Evolutionary conservation across 1,140 invertebrate species (phyloP).

Genomic region (Hirudo medicinalis): DNA sequence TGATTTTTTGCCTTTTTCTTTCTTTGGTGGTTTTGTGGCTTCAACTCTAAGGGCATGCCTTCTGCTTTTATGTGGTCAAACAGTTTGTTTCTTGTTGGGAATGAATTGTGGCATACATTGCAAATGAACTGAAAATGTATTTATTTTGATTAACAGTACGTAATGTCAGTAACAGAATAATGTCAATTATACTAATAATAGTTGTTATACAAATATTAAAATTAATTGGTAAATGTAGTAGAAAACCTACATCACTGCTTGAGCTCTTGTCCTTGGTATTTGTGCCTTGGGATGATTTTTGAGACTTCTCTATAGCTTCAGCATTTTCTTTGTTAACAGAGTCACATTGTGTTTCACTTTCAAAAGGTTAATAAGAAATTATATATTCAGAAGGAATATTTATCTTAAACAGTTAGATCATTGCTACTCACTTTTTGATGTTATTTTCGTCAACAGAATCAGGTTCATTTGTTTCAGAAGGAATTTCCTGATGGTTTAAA

Average conservation of each 20-base stretch:
- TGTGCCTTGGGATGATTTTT: too few relatives aligned
- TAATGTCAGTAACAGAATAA: background rate
- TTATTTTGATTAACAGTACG: background rate
- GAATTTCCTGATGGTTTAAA: background rate
- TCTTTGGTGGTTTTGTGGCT: background rate
- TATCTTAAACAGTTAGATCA: background rate
- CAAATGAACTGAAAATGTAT: slow-evolving; percentile 21
- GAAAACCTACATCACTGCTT: too few relatives aligned
- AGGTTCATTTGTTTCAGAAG: slow-evolving; percentile 13
- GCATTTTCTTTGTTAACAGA: too few relatives aligned
- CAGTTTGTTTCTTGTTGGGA: slow-evolving; percentile 33
- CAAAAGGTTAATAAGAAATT: too few relatives aligned
- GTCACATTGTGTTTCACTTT: too few relatives aligned
- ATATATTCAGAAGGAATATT: too few relatives aligned
- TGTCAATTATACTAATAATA: too few relatives aligned
- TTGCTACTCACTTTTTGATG: background rate
- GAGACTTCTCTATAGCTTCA: too few relatives aligned
- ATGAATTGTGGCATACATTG: slow-evolving; percentile 29
- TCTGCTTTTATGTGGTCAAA: slow-evolving; percentile 35
- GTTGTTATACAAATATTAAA: too few relatives aligned
- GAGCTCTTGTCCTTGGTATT: too few relatives aligned
- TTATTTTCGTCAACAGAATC: slow-evolving; percentile 5
- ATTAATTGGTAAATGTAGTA: too few relatives aligned
- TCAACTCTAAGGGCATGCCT: slow-evolving; percentile 28
- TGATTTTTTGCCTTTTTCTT: background rate